Evolutionary conservation across 92 coral and sea anemone species (phyloP), one percentile per base, ranked within the genome.

Genomic region (Porites cylindrica): DNA sequence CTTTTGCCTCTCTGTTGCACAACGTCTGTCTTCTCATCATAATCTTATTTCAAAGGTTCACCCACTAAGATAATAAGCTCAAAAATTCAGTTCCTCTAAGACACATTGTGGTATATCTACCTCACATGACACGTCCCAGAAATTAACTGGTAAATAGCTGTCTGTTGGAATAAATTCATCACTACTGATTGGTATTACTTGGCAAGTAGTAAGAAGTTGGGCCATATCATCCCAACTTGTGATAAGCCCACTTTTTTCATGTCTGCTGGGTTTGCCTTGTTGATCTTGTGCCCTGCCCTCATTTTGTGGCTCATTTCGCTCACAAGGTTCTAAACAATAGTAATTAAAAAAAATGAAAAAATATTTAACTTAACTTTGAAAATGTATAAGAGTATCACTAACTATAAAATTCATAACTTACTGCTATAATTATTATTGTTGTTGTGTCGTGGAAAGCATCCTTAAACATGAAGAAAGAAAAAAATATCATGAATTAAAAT

Each of bases 131-230:
- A 76, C 19, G 2, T 86, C 90, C 99, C 99, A 96, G 77, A 96
- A 93, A 79, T 93, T 86, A 38, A 76, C 60, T 43, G 95, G 96
- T n/a, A 93, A 78, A 63, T 89, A 61, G 63, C 83, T 85, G 0
- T 81, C 88, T 19, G 94, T 78, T 24, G 98, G 94, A 12, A 93
- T 50, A 50, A 94, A 78, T 81, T 96, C 99, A 32, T 93, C 82
- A 10, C 89, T 88, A 71, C 90, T 29, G 14, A 95, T 90, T 4
- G 90, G 79, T 51, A 82, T 89, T 60, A 95, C 92, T 23, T 81
- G 63, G 76, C 98, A 96, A 51, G 86, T 86, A 24, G 80, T 88
- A 20, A 94, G 86, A 47, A 94, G 82, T 50, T 71, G 53, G 51
- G 82, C 83, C 21, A 94, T 89, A 66, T 89, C 92, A 3, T 47